Percentiles rank a stretch among this genome's conserved stretches.
Conservation (phyloP, 2,888 invertebrate species). For the Scotopteryx bipunctaria region DNA sequence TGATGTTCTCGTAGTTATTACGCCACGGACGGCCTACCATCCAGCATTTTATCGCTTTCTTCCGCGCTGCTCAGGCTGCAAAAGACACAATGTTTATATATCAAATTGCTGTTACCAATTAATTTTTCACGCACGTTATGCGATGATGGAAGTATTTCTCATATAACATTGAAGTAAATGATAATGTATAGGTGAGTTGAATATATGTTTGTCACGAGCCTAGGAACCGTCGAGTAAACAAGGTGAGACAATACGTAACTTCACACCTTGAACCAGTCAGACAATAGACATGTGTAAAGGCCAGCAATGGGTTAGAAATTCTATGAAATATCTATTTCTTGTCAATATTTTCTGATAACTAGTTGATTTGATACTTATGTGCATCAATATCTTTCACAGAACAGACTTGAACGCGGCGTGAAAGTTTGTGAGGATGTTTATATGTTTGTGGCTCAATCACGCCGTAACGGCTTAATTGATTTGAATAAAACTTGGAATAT, state of each 20-base stretch:
- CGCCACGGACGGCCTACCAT: constrained; percentile 88
- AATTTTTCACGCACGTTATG: constrained; percentile 23
- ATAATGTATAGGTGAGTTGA: constrained; percentile 16
- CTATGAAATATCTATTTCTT: constrained; percentile 6
- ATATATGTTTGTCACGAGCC: constrained; percentile 30
- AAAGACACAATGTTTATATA: constrained; percentile 37
- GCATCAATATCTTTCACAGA: too few relatives aligned
- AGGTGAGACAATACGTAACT: constrained; percentile 53
- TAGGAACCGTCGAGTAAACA: constrained; percentile 51
- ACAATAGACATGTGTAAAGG: constrained; percentile 43
- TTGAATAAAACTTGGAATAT: too few relatives aligned
- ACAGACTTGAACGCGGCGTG: too few relatives aligned
- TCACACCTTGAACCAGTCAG: constrained; percentile 35
- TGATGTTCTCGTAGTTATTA: constrained; percentile 51
- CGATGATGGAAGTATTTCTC: too few relatives aligned
- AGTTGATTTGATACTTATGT: too few relatives aligned
- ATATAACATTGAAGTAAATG: constrained; percentile 12
- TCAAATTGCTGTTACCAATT: constrained; percentile 4
- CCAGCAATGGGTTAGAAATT: constrained; percentile 12
- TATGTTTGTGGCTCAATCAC: too few relatives aligned
- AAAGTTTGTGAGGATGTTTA: too few relatives aligned
- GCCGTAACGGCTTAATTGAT: too few relatives aligned
- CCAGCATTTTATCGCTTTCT: constrained; percentile 90
- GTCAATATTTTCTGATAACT: constrained; percentile 1
- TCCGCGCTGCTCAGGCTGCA: constrained; percentile 86